Evolutionary conservation across 2,888 invertebrate species (phyloP), one percentile per base, ranked within the genome.

Genomic region (Euzophera pinguis): DNA sequence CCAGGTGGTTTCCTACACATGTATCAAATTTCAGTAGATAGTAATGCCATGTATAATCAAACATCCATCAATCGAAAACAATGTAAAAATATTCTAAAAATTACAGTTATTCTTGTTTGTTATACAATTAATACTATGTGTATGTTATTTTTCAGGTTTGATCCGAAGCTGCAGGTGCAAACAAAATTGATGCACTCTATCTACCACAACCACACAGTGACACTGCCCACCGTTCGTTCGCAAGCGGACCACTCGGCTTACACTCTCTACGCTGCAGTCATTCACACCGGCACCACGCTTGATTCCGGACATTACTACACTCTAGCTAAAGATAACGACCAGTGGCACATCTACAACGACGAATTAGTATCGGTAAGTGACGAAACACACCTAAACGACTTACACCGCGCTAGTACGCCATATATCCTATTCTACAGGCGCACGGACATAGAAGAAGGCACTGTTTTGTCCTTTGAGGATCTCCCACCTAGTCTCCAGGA

Each of bases 241-340:
- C 75, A 75, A 43, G 80, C 60, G 60, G 81, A 67, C 53, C 88
- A 66, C 64, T 71, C 64, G 53, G 86, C 91, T 13, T 97, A 96
- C 76, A 91, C 91, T 35, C 81, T 97, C 32, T 96, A 96, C 73
- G 96, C 96, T 0, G 95, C 96, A 0, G 95, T 97, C 0, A 94
- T 97, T 0, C 97, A 97, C 78, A 93, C 94, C 0, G 97, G 97
- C 1, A 92, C 93, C 16, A 95, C 94, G 49, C 93, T 96, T 59
- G 95, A 97, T 71, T 95, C 95, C 0, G 97, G 97, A 0, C 97
- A 97, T 74, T 97, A 97, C 76, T 96, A 96, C 75, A 96, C 96
- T 0, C 93, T 95, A 55, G 96, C 95, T 0, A 92, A 93, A 34
- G 95, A 95, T 70, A 83, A 80, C 13, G 88, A 90, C 53, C 85